Conservation (phyloP, 2,113 vertebrate species). For the Dermatemys mawii region DNA sequence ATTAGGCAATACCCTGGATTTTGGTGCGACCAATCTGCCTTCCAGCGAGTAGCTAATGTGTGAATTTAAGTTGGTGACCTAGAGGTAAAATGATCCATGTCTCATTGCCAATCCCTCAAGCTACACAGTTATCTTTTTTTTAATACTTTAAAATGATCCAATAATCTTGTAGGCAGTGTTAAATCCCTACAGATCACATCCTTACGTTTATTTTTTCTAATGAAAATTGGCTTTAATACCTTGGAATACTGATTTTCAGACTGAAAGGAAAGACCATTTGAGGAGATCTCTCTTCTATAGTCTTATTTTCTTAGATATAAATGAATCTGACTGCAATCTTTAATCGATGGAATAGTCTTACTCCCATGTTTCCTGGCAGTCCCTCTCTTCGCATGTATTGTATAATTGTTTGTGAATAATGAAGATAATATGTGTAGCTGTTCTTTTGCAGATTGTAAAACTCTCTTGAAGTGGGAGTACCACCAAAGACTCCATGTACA, state of each 20-base stretch:
- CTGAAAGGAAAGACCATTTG: background rate
- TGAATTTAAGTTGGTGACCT: background rate
- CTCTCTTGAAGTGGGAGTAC: background rate
- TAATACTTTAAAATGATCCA: background rate
- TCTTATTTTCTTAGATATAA: background rate
- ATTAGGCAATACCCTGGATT: background rate
- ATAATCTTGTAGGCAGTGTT: background rate
- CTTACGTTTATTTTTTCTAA: background rate
- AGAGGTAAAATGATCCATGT: background rate
- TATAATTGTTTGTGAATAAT: background rate
- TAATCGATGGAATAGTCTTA: background rate
- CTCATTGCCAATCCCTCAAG: background rate
- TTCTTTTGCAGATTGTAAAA: background rate
- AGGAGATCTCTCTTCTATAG: background rate
- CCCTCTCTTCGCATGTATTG: background rate
- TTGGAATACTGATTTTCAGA: background rate
- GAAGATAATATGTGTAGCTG: background rate
- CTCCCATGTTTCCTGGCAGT: background rate
- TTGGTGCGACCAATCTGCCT: background rate
- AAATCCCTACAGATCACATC: background rate
- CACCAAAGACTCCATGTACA: background rate
- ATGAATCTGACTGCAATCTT: background rate
- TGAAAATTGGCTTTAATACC: background rate
- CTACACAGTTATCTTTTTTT: background rate
- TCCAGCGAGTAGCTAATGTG: background rate